Percentiles rank a stretch among this genome's conserved stretches.
phyloP scores from a whole-genome alignment of 2,797 vertebrate species.

The Gallinago stenura region DNA sequence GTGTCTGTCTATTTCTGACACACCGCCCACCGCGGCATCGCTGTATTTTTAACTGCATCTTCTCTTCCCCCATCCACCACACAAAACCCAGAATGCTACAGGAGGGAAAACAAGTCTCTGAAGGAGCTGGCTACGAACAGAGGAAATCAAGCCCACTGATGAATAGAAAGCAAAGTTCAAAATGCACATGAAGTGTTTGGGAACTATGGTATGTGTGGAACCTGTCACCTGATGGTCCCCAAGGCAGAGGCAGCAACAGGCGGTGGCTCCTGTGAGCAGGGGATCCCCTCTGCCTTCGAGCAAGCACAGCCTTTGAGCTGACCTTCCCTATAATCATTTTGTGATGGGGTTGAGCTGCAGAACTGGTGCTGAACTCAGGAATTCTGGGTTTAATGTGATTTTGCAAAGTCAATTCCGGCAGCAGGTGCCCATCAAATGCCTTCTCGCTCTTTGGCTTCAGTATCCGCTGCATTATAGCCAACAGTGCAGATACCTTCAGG shows the following conservation, averaged over 20 bases:
- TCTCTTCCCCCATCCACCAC: background rate
- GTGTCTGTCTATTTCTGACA: constrained; percentile 71
- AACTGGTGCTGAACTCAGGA: background rate
- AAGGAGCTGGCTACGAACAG: background rate
- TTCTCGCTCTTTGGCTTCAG: background rate
- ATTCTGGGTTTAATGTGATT: background rate
- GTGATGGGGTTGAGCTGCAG: background rate
- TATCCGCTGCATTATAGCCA: background rate
- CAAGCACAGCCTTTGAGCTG: background rate
- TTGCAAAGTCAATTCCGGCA: background rate
- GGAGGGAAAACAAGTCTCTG: constrained; percentile 21
- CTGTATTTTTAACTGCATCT: constrained; percentile 67
- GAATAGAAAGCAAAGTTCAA: background rate
- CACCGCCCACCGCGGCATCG: constrained; percentile 45
- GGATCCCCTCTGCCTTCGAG: background rate
- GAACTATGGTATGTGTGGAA: rapidly evolving
- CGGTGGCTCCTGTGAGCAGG: background rate
- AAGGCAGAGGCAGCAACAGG: background rate
- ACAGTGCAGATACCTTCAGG: background rate
- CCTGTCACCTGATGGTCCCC: background rate
- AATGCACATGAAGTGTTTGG: background rate
- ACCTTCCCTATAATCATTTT: background rate
- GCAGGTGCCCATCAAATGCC: background rate
- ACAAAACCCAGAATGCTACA: constrained; percentile 7
- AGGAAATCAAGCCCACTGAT: background rate